phyloP scores from a whole-genome alignment of 2,797 vertebrate species.

The Pipistrellus pygmaeus region DNA sequence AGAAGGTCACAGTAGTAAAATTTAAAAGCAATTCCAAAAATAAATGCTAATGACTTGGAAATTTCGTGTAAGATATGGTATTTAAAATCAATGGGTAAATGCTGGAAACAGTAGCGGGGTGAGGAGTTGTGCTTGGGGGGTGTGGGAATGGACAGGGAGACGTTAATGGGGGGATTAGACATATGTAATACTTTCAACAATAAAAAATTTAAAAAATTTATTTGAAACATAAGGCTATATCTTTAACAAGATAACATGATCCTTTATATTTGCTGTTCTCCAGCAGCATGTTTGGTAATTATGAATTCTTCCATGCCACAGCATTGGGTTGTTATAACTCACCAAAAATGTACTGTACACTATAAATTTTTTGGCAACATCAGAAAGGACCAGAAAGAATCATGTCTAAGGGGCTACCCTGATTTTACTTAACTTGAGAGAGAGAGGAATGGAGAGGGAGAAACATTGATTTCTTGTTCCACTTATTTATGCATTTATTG shows the following conservation, averaged over 20 bases:
- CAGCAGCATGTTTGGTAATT: background rate
- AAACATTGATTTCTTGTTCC: background rate
- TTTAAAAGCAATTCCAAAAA: background rate
- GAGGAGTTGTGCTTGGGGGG: too few relatives aligned
- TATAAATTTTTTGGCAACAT: background rate
- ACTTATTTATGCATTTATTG: background rate
- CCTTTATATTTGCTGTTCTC: background rate
- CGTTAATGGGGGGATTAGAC: background rate
- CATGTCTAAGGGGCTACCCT: background rate
- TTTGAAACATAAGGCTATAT: background rate
- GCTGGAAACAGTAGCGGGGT: background rate
- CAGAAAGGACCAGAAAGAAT: background rate
- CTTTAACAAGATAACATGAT: background rate
- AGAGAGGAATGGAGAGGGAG: background rate
- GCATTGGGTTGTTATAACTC: background rate
- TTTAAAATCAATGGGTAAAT: slow-evolving; percentile 34
- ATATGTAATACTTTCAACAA: too few relatives aligned
- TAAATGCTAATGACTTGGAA: background rate
- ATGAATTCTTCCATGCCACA: background rate
- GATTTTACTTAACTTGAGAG: background rate
- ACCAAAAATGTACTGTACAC: background rate
- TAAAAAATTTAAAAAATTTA: background rate
- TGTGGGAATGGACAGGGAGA: too few relatives aligned
- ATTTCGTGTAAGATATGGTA: background rate
- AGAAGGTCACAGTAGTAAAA: background rate